Evolutionary conservation across 2,797 vertebrate genomes (phyloP), one percentile per base, ranked within the genome.

Genomic region (Thripadectes ignobilis): DNA sequence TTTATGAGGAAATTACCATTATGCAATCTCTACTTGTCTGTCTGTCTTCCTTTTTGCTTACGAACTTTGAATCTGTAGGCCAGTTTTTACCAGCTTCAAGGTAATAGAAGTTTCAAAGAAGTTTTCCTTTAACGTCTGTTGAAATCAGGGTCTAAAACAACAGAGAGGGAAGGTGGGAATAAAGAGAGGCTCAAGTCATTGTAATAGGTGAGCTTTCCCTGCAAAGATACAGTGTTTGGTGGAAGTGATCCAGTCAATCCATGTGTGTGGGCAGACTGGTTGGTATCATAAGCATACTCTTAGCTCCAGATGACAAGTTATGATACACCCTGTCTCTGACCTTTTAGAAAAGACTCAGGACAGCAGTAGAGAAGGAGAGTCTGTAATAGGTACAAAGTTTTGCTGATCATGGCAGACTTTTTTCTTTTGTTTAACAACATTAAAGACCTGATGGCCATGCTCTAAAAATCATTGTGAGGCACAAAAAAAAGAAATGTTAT

Each of bases 1-100:
- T 92, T 91, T n/a, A 36, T 63, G 63, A 76, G 66, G 67, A 93
- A 96, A 87, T 89, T 55, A 62, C 26, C 23, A 59, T 95, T 91
- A 82, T 69, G 46, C 18, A 66, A 85, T 66, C 30, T 51, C 30
- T 61, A 23, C 8, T 46, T 88, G 41, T 79, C 74, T 48, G 39
- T 52, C 43, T 66, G 17, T 66, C 52, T 88, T 74, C 32, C 36
- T n/a, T 94, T 92, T 89, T 79, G 36, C 15, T 79, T 48, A 62
- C 55, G 51, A 66, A 54, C 39, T 72, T 73, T 62, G 36, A 85
- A 38, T 69, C 26, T 69, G 16, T 55, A 87, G 36, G 49, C 49
- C 27, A 72, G 8, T 58, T 81, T 72, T 86, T 72, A 14, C 22
- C 14, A 51, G 1, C 15, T 66, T 82, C 26, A 18, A 32, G 77